Conservation (phyloP, 1,140 invertebrate genomes). For the Papilio polyxenes region DNA sequence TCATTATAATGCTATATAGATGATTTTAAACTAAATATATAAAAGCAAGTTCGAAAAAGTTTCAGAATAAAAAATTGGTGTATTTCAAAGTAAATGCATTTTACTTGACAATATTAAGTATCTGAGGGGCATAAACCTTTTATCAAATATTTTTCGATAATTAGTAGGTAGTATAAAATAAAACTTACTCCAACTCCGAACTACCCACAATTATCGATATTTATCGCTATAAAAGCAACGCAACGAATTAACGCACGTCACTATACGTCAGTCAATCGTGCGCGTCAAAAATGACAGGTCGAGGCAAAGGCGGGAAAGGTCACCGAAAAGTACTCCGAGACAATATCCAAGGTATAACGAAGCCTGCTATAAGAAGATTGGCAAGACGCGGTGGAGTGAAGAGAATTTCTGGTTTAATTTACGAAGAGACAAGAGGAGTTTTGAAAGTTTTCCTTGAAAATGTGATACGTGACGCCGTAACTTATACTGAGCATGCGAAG, state of each 20-base stretch:
- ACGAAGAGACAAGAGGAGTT: slow-evolving; percentile 65
- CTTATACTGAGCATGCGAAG: slow-evolving; percentile 81
- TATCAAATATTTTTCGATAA: background rate
- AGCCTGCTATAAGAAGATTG: slow-evolving; percentile 61
- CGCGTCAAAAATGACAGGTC: slow-evolving; percentile 58
- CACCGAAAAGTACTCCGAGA: slow-evolving; percentile 83
- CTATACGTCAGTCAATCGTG: background rate
- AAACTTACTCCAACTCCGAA: background rate
- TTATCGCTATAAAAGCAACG: slow-evolving; percentile 14
- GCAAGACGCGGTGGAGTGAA: slow-evolving; percentile 86
- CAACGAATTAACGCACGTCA: background rate
- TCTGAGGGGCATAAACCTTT: background rate
- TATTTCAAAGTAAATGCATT: slow-evolving; percentile 1
- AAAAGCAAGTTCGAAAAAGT: too few relatives aligned
- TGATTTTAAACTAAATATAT: background rate
- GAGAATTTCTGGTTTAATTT: slow-evolving; percentile 78
- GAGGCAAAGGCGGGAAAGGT: slow-evolving; percentile 66
- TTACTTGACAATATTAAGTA: background rate
- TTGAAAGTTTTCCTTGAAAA: slow-evolving; percentile 70
- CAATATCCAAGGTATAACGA: slow-evolving; percentile 65
- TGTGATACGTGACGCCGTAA: slow-evolving; percentile 85
- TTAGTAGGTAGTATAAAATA: slow-evolving; percentile 2
- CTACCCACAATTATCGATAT: background rate
- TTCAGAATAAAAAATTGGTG: too few relatives aligned
- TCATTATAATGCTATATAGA: background rate